These are phyloP conservation scores for Oenanthe oenanthe DNA, from an alignment of 2,113 vertebrate species.

Conservation along the genomic window DNA sequence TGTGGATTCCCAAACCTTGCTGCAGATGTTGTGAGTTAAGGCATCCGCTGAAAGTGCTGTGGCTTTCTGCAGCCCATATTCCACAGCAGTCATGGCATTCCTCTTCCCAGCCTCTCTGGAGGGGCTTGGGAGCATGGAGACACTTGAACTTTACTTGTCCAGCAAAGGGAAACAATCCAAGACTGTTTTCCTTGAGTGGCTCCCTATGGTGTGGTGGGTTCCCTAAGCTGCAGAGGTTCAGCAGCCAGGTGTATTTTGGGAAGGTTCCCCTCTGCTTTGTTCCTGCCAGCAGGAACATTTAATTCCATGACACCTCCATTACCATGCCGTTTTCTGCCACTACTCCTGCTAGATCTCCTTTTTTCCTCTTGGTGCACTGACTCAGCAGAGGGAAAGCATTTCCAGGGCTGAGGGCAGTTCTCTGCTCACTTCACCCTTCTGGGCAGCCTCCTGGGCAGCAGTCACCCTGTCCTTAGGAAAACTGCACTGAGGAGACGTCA, in stretches of 20 bases:
- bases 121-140: slow-evolving; percentile 9
- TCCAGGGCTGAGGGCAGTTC: not conserved
- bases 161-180: not conserved
- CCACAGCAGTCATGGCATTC: not conserved
- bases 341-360: not conserved
- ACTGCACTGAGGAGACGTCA: not conserved
- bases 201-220: not conserved
- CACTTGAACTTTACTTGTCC: not conserved
- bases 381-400: not conserved
- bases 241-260: not conserved
- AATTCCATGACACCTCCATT: not conserved
- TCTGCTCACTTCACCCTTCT: not conserved
- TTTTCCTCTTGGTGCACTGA: not conserved
- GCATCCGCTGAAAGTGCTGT: not conserved
- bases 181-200: not conserved
- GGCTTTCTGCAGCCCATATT: not conserved
- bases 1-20: not conserved
- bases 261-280: not conserved
- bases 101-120: not conserved
- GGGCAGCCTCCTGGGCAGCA: not conserved
- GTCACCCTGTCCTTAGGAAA: not conserved
- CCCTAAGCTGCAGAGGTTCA: not conserved
- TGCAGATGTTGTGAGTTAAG: slow-evolving; percentile 8
- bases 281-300: not conserved
- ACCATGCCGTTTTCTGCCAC: not conserved